Evolutionary conservation across 1,140 invertebrate species (phyloP), one percentile per base, ranked within the genome.

Genomic region (Mycetomoellerius zeteki): DNA sequence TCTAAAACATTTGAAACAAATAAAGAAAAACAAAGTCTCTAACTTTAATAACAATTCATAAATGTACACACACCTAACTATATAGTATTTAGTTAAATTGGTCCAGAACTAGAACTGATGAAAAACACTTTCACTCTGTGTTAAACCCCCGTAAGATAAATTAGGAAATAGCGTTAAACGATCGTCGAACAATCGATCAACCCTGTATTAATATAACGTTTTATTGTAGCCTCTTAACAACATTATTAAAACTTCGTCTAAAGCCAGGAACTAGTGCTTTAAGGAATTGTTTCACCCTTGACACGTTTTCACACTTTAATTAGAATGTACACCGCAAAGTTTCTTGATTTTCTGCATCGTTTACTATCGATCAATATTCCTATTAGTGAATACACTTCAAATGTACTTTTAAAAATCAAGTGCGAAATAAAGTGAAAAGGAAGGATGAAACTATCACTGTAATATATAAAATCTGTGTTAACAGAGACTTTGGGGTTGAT

Each of bases 1-100:
- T 89, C 88, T 92, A 91, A 87, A 89, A 90, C 77, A 77, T 84
- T 87, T 85, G 52, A 78, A 80, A 92, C 60, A 88, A 91, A 90
- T 71, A 84, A 82, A 84, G 91, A 43, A 87, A 92, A 90, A 81
- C 86, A 87, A 88, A 86, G 50, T 65, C 77, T 60, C 82, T 88
- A 89, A 86, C 87, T 89, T 64, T 64, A 90, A 89, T 87, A 90
- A 87, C 86, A 92, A 85, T 87, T 62, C 60, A 89, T 91, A 92
- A 54, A 90, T 58, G 82, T 78, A 87, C 87, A 88, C 85, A 88
- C 85, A 85, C 81, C 81, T 88, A 88, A 64, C 87, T 72, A 21
- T 72, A 21, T 67, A 82, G 37, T 78, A 91, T 77, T 73, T 88
- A 64, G 43, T 91, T 87, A 71, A 81, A 89, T 84, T 89, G 56